Evolutionary conservation across 2,113 vertebrate species (phyloP).

Genomic region (Gasterosteus aculeatus): DNA sequence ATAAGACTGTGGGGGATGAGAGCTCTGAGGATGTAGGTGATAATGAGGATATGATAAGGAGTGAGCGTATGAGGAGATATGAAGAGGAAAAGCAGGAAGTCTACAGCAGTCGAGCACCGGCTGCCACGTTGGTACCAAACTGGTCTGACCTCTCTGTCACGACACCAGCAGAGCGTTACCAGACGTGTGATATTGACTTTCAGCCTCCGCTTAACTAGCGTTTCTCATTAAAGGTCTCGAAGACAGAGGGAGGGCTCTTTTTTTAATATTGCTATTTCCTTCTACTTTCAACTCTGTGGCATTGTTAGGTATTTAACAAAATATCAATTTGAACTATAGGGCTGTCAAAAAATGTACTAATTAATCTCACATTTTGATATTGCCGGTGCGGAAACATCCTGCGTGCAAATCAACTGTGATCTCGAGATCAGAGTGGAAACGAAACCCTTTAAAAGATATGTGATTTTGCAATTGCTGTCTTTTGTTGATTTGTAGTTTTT

Average conservation of each 20-base stretch:
- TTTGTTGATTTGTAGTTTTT: too few relatives aligned
- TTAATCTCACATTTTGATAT: too few relatives aligned
- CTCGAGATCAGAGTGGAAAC: too few relatives aligned
- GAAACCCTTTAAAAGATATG: too few relatives aligned
- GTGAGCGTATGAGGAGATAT: background rate
- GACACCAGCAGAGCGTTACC: constrained; percentile 25
- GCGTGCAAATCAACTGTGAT: too few relatives aligned
- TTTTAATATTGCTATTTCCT: constrained; percentile 45
- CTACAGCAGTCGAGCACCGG: background rate
- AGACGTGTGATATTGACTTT: constrained; percentile 25
- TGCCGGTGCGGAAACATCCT: too few relatives aligned
- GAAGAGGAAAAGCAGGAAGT: constrained; percentile 6
- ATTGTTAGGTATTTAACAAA: too few relatives aligned
- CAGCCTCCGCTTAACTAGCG: constrained; percentile 29
- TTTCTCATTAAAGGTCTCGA: constrained; percentile 42
- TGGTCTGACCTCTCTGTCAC: constrained; percentile 9
- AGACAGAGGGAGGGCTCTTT: constrained; percentile 1
- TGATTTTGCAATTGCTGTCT: too few relatives aligned
- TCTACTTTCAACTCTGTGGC: constrained; percentile 37
- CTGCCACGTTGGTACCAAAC: constrained; percentile 8
- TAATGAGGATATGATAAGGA: constrained; percentile 27
- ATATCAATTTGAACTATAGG: too few relatives aligned
- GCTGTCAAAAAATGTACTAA: too few relatives aligned
- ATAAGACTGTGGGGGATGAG: constrained; percentile 28
- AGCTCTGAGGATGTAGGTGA: constrained; percentile 27